Evolutionary conservation across 2,113 vertebrate species (phyloP), one percentile per base, ranked within the genome.

Genomic region (Porphyrio hochstetteri): DNA sequence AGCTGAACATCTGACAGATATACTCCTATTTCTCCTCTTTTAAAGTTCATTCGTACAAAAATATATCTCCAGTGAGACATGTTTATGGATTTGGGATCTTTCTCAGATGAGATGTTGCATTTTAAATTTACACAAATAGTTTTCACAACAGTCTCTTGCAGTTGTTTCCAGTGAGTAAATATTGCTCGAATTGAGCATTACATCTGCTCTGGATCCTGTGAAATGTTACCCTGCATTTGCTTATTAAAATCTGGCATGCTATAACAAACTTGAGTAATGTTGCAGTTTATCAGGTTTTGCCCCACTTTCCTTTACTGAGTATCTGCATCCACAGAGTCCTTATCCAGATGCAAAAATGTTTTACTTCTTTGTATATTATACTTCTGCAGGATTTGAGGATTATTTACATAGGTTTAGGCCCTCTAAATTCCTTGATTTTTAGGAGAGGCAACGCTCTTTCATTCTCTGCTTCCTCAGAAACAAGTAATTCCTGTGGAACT

Each of bases 91-190:
- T 93, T 82, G 48, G 53, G 57, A 61, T 92, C 69, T 63, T 86
- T 94, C 60, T 95, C 71, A 57, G 77, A 88, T 81, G 76, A 93
- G 78, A 33, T 55, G 27, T 25, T 61, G 69, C 83, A 35, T 89
- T 95, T 96, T 78, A 71, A 79, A 53, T 93, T 89, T 91, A 64
- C 72, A 60, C 83, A 76, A 42, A 75, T 83, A 68, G 72, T 92
- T 95, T 88, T 92, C 80, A 89, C 68, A 78, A 78, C 28, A 38
- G 31, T 77, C 35, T 91, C 79, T 92, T 83, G 69, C 42, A 44
- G 70, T 96, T 93, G n/a, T 95, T 96, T 93, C 80, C 76, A 88
- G 7, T 18, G 68, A 80, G 69, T 74, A 86, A 93, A 88, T 95
- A 69, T 59, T 86, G 50, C 64, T 83, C 69, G 63, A 84, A 38